A percentile compares a stretch with the other conserved stretches of the same genome.
These are phyloP conservation scores for Enteromius mattozi DNA, from an alignment of 2,797 vertebrate genomes.

Conservation along the genomic window DNA sequence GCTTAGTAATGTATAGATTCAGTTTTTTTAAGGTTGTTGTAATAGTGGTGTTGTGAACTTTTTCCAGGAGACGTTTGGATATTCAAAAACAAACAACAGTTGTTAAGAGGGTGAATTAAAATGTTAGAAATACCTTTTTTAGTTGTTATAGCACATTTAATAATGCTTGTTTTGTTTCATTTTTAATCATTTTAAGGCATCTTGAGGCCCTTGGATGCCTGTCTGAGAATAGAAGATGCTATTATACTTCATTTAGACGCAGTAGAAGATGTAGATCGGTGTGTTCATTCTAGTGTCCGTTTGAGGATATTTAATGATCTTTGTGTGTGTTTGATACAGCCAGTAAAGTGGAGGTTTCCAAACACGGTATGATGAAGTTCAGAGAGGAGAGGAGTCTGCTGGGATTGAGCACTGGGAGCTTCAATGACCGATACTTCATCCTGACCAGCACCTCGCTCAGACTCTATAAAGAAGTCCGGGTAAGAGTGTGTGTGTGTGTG, in stretches of 20 bases:
- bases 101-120: too few relatives aligned
- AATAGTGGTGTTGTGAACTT: too few relatives aligned
- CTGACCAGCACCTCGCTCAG: conserved; percentile 84
- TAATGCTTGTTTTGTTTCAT: not conserved
- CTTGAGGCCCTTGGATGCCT: not conserved
- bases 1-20: too few relatives aligned
- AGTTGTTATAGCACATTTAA: not conserved
- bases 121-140: too few relatives aligned
- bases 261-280: not conserved
- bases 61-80: too few relatives aligned
- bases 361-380: conserved; percentile 92
- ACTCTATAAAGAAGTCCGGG: conserved; percentile 93
- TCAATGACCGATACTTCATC: conserved; percentile 93
- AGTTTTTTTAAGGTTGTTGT: too few relatives aligned
- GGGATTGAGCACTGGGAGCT: conserved; percentile 81
- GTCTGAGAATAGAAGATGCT: not conserved
- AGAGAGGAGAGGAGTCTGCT: conserved; percentile 88
- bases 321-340: conserved; percentile 70
- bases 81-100: too few relatives aligned
- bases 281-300: conserved; percentile 1
- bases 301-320: conserved; percentile 26
- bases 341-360: conserved; percentile 85
- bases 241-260: not conserved
- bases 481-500: conserved; percentile 69
- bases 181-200: too few relatives aligned